Percentiles rank a stretch among this genome's conserved stretches.
Evolutionary conservation across 2,797 vertebrate genomes (phyloP).

Genomic region (Nasua narica): DNA sequence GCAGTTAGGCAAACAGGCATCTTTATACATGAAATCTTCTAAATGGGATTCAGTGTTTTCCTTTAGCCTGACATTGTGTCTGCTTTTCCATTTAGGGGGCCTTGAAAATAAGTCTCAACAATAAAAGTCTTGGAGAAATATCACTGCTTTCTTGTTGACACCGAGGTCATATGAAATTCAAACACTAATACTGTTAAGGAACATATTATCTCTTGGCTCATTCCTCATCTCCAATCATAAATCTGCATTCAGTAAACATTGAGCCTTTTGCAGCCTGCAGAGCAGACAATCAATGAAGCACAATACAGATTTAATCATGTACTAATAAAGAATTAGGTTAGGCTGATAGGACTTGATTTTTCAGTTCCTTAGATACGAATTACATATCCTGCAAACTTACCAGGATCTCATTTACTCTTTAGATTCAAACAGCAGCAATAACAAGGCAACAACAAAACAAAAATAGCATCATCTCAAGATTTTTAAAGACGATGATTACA

Average conservation of each 20-base stretch:
- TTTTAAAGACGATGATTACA: neutral
- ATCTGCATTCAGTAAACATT: constrained; percentile 9
- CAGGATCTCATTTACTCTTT: neutral
- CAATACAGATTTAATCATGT: neutral
- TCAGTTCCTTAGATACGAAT: neutral
- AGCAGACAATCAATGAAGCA: neutral
- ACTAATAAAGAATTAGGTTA: neutral
- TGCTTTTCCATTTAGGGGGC: constrained; percentile 3
- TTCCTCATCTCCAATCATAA: neutral
- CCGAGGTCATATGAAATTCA: neutral
- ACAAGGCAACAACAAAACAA: neutral
- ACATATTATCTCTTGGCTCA: neutral
- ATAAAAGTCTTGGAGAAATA: constrained; percentile 3
- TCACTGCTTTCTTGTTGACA: neutral
- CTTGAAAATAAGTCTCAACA: neutral
- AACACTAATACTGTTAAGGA: neutral
- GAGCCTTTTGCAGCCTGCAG: neutral
- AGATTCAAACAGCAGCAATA: neutral
- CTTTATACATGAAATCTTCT: constrained; percentile 4
- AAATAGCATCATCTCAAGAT: neutral
- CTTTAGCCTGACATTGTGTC: neutral
- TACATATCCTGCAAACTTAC: neutral
- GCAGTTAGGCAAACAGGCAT: neutral
- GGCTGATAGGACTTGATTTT: neutral
- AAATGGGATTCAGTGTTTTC: neutral